Conservation (phyloP, 2,113 vertebrate genomes). For the Sclerurus mexicanus region DNA sequence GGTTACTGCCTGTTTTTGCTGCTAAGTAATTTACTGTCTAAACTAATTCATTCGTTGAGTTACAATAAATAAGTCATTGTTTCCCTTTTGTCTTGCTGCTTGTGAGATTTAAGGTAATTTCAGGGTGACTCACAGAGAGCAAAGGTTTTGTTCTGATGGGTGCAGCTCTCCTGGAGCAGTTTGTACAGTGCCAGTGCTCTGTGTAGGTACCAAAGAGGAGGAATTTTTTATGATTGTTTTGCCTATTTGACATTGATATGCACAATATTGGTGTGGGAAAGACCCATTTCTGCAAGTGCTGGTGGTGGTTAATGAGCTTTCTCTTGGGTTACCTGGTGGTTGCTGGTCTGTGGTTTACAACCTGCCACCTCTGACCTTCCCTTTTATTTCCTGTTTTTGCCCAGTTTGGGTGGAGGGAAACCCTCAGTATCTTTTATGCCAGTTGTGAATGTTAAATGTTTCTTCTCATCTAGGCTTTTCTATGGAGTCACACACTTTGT, state of each 20-base stretch:
- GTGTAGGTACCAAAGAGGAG: neutral
- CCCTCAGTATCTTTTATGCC: neutral
- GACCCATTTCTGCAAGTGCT: neutral
- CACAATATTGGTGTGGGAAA: neutral
- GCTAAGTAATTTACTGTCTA: neutral
- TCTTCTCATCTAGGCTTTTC: neutral
- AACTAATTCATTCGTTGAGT: neutral
- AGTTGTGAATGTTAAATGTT: neutral
- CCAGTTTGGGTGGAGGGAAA: neutral
- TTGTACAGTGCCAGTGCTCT: neutral
- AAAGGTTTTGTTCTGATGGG: neutral
- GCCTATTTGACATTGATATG: neutral
- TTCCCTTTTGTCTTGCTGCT: neutral
- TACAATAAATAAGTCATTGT: neutral
- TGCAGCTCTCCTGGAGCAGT: neutral
- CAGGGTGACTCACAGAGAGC: neutral
- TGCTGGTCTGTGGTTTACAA: neutral
- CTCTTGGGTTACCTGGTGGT: neutral
- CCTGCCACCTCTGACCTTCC: neutral
- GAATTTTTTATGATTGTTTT: neutral
- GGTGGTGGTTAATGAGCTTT: neutral
- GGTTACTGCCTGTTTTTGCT: neutral
- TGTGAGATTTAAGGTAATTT: neutral
- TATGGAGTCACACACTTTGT: neutral
- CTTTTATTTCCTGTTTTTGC: neutral